These are phyloP conservation scores for Aulostomus chinensis DNA, from an alignment of 2,797 vertebrate genomes.

Conservation along the genomic window DNA sequence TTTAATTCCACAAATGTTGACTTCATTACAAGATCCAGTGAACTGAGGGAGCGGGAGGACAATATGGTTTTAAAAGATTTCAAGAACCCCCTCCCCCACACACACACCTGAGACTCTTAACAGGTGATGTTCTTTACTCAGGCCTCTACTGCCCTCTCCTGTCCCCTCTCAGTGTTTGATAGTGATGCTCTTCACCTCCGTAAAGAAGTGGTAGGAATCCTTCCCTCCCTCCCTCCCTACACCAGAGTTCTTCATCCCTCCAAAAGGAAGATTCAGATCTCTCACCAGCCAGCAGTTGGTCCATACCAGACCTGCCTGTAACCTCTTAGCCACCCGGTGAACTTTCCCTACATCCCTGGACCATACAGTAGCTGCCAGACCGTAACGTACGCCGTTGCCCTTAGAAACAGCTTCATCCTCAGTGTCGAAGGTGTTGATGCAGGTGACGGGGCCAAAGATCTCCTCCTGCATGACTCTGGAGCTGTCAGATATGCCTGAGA, in stretches of 20 bases:
- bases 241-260: slow-evolving; percentile 95
- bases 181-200: slow-evolving; percentile 92
- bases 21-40: slow-evolving; percentile 7
- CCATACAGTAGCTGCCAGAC: slow-evolving; percentile 91
- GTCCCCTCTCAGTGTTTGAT: slow-evolving; percentile 85
- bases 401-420: slow-evolving; percentile 90
- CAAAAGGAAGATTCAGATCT: slow-evolving; percentile 95
- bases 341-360: slow-evolving; percentile 85
- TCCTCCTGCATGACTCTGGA: slow-evolving; percentile 95
- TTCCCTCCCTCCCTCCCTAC: slow-evolving; percentile 92
- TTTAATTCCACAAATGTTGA: too few species aligned
- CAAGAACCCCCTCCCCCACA: too few species aligned
- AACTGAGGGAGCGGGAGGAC: not conserved
- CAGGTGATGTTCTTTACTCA: not conserved
- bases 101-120: too few species aligned
- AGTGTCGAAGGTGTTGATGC: slow-evolving; percentile 87
- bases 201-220: slow-evolving; percentile 96
- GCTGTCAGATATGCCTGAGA: slow-evolving; percentile 83
- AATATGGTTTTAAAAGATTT: too few species aligned
- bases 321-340: slow-evolving; percentile 85
- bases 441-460: slow-evolving; percentile 96
- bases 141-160: not conserved
- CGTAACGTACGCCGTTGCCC: slow-evolving; percentile 90
- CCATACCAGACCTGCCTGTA: slow-evolving; percentile 93
- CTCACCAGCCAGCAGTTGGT: slow-evolving; percentile 97